Conservation (phyloP, 2,113 vertebrate species). For the Athene cunicularia region DNA sequence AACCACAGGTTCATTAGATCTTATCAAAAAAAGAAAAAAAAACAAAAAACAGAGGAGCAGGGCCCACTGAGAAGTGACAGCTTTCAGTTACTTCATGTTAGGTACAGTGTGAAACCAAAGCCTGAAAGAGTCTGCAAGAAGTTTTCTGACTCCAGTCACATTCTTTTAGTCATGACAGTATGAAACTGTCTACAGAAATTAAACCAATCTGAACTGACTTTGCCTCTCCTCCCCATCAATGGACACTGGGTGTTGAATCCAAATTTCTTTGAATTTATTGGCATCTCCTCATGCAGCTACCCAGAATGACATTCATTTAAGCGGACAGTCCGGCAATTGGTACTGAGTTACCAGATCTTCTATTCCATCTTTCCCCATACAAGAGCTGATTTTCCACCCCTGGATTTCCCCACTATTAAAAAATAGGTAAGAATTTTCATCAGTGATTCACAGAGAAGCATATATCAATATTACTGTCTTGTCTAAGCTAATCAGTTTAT, state of each 20-base stretch:
- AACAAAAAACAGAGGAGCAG: not conserved
- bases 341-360: not conserved
- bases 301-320: not conserved
- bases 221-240: not conserved
- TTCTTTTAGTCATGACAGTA: conserved; percentile 12
- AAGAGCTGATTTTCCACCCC: not conserved
- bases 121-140: conserved; percentile 1
- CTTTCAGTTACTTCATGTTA: not conserved
- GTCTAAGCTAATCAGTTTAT: not conserved
- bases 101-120: not conserved
- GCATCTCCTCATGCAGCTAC: conserved; percentile 20
- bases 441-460: not conserved
- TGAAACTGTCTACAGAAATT: conserved; percentile 26
- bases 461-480: not conserved
- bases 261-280: conserved; percentile 40
- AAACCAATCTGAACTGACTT: conserved; percentile 16
- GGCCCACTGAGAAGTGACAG: not conserved
- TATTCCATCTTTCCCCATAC: not conserved
- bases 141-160: conserved; percentile 2
- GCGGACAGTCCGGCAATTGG: not conserved
- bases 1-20: not conserved
- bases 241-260: not conserved
- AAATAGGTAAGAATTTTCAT: not conserved
- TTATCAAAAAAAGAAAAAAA: not conserved
- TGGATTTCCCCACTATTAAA: not conserved